Evolutionary conservation across 1,140 invertebrate genomes (phyloP).

Genomic region (Lanistes nyassanus): DNA sequence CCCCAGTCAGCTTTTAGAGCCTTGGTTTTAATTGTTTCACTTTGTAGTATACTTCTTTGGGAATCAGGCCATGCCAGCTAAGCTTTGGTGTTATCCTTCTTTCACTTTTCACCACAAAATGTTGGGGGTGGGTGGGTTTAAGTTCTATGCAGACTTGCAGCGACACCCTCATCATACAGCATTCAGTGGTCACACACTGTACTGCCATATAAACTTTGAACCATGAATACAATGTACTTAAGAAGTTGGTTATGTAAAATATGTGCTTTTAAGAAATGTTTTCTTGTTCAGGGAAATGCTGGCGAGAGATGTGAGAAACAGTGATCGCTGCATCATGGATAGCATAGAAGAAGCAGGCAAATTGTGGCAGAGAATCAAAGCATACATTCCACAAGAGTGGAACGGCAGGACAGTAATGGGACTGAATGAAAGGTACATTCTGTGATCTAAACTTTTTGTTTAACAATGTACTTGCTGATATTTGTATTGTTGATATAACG

Average conservation of each 20-base stretch:
- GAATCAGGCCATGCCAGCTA: too few species aligned
- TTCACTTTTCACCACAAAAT: background rate
- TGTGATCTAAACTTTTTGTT: too few species aligned
- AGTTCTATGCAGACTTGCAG: too few species aligned
- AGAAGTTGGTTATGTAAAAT: background rate
- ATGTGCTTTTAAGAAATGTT: background rate
- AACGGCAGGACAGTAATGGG: slow-evolving; percentile 31
- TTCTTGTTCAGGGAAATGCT: slow-evolving; percentile 32
- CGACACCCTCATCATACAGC: background rate
- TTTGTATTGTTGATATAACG: too few species aligned
- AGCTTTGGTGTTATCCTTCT: background rate
- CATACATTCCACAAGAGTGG: slow-evolving; percentile 37
- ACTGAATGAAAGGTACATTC: slow-evolving; percentile 55
- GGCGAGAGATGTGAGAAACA: slow-evolving; percentile 48
- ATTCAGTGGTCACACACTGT: background rate
- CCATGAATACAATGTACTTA: background rate
- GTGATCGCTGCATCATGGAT: slow-evolving; percentile 48
- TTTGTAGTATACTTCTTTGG: too few species aligned
- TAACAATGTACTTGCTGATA: too few species aligned
- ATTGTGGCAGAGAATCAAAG: slow-evolving; percentile 47
- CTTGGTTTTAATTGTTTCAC: too few species aligned
- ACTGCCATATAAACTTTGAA: background rate
- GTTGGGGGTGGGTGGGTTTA: background rate
- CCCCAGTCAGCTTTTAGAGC: too few species aligned
- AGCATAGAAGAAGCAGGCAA: slow-evolving; percentile 34